phyloP scores from a whole-genome alignment of 2,888 invertebrate genomes.

The Odontomyia ornata region DNA sequence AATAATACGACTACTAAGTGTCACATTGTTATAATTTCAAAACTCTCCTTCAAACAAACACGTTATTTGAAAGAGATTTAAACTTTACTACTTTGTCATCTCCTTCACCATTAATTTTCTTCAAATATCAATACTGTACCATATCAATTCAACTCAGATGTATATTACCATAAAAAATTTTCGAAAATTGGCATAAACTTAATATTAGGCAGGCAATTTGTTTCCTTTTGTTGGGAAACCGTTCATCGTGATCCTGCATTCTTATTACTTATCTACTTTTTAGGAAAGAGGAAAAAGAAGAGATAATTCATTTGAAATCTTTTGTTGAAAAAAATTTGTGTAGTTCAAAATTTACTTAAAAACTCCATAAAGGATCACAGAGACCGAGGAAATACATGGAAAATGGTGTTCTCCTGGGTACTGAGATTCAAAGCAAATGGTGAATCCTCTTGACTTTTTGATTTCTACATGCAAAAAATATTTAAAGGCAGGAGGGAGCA shows the following conservation, averaged over 20 bases:
- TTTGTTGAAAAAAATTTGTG: neutral
- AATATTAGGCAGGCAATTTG: conserved; percentile 49
- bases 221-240: conserved; percentile 46
- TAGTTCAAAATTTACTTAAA: neutral
- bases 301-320: neutral
- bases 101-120: neutral
- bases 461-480: too few relatives aligned
- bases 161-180: neutral
- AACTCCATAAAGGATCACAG: neutral
- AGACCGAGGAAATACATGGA: neutral
- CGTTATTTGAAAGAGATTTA: neutral
- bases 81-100: conserved; percentile 13
- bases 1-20: too few relatives aligned
- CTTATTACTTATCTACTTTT: conserved; percentile 6
- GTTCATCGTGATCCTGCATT: conserved; percentile 48
- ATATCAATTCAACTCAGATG: too few relatives aligned
- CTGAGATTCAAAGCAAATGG: neutral
- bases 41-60: too few relatives aligned
- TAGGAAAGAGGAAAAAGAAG: neutral
- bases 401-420: neutral
- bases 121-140: neutral
- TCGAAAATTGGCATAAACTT: neutral
- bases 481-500: too few relatives aligned
- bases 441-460: too few relatives aligned
- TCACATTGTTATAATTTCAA: neutral